Conservation (phyloP, 2,113 vertebrate genomes). For the Lophius piscatorius region DNA sequence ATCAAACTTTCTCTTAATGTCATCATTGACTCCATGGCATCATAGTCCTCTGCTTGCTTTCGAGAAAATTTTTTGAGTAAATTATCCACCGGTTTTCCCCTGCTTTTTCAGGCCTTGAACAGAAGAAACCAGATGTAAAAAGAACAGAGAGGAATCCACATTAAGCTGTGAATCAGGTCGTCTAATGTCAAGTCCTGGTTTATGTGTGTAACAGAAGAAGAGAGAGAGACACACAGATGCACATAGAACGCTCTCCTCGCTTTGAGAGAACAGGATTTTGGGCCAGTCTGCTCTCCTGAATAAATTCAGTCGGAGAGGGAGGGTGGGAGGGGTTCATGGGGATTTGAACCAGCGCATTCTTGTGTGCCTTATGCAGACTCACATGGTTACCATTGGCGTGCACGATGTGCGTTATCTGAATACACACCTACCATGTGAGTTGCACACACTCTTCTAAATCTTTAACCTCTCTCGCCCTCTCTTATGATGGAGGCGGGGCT, state of each 20-base stretch:
- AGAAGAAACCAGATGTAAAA: constrained; percentile 22
- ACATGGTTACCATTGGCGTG: constrained; percentile 96
- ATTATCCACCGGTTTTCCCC: too few species aligned
- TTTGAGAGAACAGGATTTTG: constrained; percentile 80
- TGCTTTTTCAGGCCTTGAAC: constrained; percentile 53
- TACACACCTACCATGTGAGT: constrained; percentile 92
- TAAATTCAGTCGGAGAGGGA: constrained; percentile 85
- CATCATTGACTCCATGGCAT: too few species aligned
- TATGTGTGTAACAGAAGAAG: constrained; percentile 10
- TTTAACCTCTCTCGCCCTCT: constrained; percentile 57
- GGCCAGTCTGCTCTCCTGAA: constrained; percentile 92
- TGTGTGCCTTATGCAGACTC: constrained; percentile 94
- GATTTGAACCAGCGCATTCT: constrained; percentile 98
- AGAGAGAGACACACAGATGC: not conserved
- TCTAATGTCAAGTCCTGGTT: constrained; percentile 10
- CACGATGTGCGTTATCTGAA: constrained; percentile 96
- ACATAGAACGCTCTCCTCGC: constrained; percentile 19
- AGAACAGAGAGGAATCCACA: not conserved
- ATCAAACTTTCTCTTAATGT: too few species aligned
- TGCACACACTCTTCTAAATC: constrained; percentile 71
- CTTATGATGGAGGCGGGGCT: constrained; percentile 67
- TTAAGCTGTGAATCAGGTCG: not conserved
- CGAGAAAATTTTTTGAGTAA: too few species aligned
- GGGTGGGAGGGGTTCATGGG: constrained; percentile 81
- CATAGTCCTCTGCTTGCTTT: too few species aligned